Percentiles rank a stretch among this genome's conserved stretches.
These are phyloP conservation scores for Pseudachorutes palmiensis DNA, from an alignment of 1,140 invertebrate species.

Conservation along the genomic window DNA sequence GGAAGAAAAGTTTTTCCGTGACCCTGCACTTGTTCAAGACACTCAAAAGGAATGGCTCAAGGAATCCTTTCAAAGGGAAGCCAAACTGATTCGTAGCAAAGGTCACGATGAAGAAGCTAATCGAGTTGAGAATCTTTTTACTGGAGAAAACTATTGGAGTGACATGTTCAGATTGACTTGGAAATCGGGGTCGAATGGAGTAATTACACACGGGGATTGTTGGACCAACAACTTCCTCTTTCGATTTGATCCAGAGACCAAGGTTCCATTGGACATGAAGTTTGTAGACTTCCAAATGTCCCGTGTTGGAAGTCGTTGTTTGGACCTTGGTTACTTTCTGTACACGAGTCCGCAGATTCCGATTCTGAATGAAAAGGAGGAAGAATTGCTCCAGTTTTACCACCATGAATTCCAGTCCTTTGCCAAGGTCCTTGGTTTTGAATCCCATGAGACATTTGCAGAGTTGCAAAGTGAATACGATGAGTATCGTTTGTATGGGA, in stretches of 20 bases:
- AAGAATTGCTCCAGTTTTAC: slow-evolving; percentile 19
- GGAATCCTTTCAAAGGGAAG: neutral
- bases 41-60: slow-evolving; percentile 4
- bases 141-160: neutral
- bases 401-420: slow-evolving; percentile 13
- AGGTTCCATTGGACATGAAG: slow-evolving; percentile 22
- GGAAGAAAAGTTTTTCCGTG: slow-evolving; percentile 28
- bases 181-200: slow-evolving; percentile 1
- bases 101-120: neutral
- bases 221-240: slow-evolving; percentile 68
- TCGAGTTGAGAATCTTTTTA: neutral
- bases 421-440: slow-evolving; percentile 7
- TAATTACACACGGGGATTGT: slow-evolving; percentile 54
- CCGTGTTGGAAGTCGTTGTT: slow-evolving; percentile 45
- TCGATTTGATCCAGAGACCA: slow-evolving; percentile 42
- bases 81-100: neutral
- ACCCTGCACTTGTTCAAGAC: neutral
- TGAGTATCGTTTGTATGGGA: slow-evolving; percentile 8
- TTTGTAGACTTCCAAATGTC: slow-evolving; percentile 49
- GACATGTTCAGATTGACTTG: neutral
- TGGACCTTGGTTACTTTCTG: slow-evolving; percentile 53
- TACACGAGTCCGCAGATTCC: slow-evolving; percentile 44
- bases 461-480: slow-evolving; percentile 16
- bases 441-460: slow-evolving; percentile 9
- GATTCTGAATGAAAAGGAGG: slow-evolving; percentile 17